These are phyloP conservation scores for Drosophila obscura DNA, from an alignment of 1,140 invertebrate species.

Conservation along the genomic window DNA sequence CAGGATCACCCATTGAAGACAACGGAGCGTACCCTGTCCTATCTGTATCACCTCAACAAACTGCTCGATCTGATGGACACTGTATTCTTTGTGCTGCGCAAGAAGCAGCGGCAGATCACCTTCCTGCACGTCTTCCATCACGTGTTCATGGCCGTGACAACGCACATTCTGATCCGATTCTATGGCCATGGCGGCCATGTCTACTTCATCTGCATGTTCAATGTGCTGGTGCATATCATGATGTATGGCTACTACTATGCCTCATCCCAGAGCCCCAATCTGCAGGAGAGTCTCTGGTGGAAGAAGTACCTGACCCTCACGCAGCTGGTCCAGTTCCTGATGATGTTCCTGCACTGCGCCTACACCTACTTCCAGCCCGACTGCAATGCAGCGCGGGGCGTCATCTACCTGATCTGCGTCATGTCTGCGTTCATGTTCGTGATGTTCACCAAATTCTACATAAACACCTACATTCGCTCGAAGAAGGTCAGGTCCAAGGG, in stretches of 20 bases:
- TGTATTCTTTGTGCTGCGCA: conserved; percentile 49
- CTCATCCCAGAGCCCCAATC: conserved; percentile 12
- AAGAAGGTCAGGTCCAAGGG: conserved; percentile 10
- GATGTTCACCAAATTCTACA: conserved; percentile 93
- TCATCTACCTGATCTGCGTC: conserved; percentile 87
- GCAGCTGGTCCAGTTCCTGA: conserved; percentile 28
- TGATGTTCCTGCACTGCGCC: conserved; percentile 61
- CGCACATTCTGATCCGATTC: conserved; percentile 16
- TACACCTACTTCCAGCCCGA: conserved; percentile 85
- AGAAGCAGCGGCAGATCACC: conserved; percentile 41
- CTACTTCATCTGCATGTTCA: conserved; percentile 10
- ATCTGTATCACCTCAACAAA: conserved; percentile 51
- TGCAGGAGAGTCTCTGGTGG: conserved; percentile 35
- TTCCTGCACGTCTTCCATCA: conserved; percentile 84
- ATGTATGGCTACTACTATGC: conserved; percentile 43
- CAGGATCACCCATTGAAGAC: conserved; percentile 31
- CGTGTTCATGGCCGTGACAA: conserved; percentile 76
- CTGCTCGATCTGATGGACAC: conserved; percentile 41
- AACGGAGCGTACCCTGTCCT: conserved; percentile 25
- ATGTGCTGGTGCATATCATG: conserved; percentile 20
- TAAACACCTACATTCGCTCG: conserved; percentile 67
- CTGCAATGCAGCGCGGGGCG: conserved; percentile 13
- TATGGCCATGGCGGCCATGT: conserved; percentile 86
- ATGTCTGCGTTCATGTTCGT: conserved; percentile 87
- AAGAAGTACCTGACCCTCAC: conserved; percentile 41